Base-by-base conservation (phyloP, 2,888 invertebrate genomes). In the Seira sanloemensis region DNA sequence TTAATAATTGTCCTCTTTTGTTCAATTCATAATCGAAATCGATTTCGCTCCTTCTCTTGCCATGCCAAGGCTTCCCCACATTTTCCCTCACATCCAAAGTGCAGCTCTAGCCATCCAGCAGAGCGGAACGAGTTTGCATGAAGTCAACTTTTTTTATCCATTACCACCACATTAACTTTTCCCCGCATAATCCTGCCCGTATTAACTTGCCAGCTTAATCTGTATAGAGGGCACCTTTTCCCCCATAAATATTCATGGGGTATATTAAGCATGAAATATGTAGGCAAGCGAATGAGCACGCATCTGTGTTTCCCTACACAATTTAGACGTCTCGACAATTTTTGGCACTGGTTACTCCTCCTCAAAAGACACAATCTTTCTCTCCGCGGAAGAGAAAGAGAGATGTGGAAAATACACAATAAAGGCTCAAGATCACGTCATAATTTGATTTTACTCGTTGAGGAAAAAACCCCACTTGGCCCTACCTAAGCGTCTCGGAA, bases 371-470 rank as follows among this genome's bases (percentile, higher is more conserved):
- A 46, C 16, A 50, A 50, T 50, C 12, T 50, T n/a, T 37, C 50
- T 50, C 50, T 50, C 50, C 12, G 37, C 4, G 50, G 16, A 24
- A 24, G 18, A 54, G 65, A 21, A 37, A 66, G 46, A 18, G 37
- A 58, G n/a, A 69, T 9, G 27, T 12, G 50, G 50, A 46, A 50
- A 26, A 50, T 24, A 71, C 26, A 75, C 23, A 72, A 72, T 67
- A 79, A 80, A 54, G 19, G 68, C 67, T 62, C 50, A 18, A 66
- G 71, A 69, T 76, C 76, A 81, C 76, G 81, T 81, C 76, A 81
- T 81, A 81, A 81, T 81, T 81, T 81, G 81, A 81, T 81, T 81
- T 81, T 76, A 71, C 76, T 71, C 65, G 27, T 65, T 65, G 26
- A 62, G 65, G 26, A 81, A 74, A 71, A 65, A 25, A n/a, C 16